Base-by-base conservation (phyloP, 1,140 invertebrate species). In the Hyposmocoma kahamanoa region DNA sequence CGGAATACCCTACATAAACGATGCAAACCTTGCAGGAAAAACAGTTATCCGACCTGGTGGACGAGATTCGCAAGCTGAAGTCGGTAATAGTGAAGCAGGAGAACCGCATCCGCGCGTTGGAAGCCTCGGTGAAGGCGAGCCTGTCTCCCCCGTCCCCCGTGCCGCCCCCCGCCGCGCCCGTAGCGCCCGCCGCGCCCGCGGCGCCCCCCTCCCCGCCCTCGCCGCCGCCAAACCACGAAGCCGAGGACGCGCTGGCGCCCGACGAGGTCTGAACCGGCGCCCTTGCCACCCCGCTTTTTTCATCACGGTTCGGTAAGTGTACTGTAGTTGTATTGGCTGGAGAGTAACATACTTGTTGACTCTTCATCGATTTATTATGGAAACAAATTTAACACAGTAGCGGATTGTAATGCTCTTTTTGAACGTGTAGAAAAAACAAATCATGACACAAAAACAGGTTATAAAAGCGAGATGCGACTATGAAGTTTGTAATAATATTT, bases 61-160 rank as follows among this genome's bases (percentile, higher is more conserved):
- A 97, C 66, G 81, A 84, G 50, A 81, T 82, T 47, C 90, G 95
- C 38, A 96, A 96, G 77, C 86, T 98, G 48, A 98, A 98, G 77
- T 92, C 95, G 2, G 94, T 97, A 67, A 95, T 98, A 56, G 93
- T 98, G 2, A 97, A 97, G 68, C 97, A 98, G 72, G 97, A 98
- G 83, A 96, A 96, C 59, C 90, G 96, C 0, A 89, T 90, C 50
- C 76, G 89, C 1, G 88, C 88, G 10, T 67, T 90, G 3, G 89
- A 90, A 57, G 88, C 87, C 15, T 72, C 69, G 0, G 77, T 65
- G 13, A 85, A 84, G 53, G 63, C 68, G 24, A 47, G 28, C 4
- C 9, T n/a, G 30, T 3, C n/a, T 9, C 9, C 30, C 9, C 30
- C 32, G 2, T 26, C 62, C 50, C 10, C 48, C 41, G 28, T 61